These are phyloP conservation scores for Dichetophora obliterata DNA, from an alignment of 2,888 invertebrate genomes.

Conservation along the genomic window DNA sequence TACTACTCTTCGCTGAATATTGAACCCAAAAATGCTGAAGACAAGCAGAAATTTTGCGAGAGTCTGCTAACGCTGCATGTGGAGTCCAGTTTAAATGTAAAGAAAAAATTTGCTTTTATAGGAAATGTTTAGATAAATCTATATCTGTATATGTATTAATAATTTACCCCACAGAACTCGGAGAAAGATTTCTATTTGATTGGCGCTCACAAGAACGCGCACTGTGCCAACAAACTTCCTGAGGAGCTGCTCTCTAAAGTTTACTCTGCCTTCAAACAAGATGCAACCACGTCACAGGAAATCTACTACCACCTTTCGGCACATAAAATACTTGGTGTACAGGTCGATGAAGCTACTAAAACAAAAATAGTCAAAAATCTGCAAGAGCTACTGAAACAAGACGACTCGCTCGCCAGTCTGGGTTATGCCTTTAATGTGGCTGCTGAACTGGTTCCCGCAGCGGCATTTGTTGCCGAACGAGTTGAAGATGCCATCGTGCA, in stretches of 20 bases:
- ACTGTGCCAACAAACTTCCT: slow-evolving; percentile 72
- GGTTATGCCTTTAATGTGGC: slow-evolving; percentile 88
- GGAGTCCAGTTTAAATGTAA: slow-evolving; percentile 71
- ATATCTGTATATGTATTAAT: background rate
- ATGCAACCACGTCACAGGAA: slow-evolving; percentile 77
- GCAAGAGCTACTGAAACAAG: slow-evolving; percentile 84
- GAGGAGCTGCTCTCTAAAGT: slow-evolving; percentile 72
- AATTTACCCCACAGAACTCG: slow-evolving; percentile 59
- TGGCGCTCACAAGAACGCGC: slow-evolving; percentile 74
- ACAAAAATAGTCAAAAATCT: slow-evolving; percentile 80
- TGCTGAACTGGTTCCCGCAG: slow-evolving; percentile 76
- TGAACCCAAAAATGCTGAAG: slow-evolving; percentile 75
- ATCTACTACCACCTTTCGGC: slow-evolving; percentile 82
- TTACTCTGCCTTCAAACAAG: slow-evolving; percentile 75
- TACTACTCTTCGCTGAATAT: slow-evolving; percentile 83
- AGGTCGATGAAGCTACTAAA: slow-evolving; percentile 76
- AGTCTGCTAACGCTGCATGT: slow-evolving; percentile 57
- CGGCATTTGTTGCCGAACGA: slow-evolving; percentile 78
- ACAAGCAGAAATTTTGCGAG: slow-evolving; percentile 72
- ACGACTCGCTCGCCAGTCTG: slow-evolving; percentile 84
- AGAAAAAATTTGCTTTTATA: no score
- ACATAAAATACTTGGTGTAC: slow-evolving; percentile 77
- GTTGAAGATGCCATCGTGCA: slow-evolving; percentile 94
- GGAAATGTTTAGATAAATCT: no score
- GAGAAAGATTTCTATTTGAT: slow-evolving; percentile 78